A percentile compares a stretch with the other conserved stretches of the same genome.
Evolutionary conservation across 2,797 vertebrate genomes (phyloP).

Genomic region (Craterocephalus amniculus): DNA sequence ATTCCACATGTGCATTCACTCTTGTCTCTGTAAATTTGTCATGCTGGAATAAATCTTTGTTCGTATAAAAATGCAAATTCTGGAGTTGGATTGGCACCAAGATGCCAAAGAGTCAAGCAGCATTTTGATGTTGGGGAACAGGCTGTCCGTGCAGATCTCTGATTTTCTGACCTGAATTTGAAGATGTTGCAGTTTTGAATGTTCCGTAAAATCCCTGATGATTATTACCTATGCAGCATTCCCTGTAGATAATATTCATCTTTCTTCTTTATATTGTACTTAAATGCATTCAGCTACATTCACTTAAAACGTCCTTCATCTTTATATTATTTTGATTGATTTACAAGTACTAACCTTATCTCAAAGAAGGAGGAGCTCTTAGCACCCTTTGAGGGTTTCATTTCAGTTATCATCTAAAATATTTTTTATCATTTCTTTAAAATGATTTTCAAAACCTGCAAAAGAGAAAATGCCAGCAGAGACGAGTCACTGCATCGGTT

Average conservation of each 20-base stretch:
- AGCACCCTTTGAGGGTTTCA: not conserved
- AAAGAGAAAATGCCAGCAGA: not conserved
- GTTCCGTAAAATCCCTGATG: not conserved
- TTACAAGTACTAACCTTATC: not conserved
- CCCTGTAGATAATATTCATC: not conserved
- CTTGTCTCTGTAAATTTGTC: constrained; percentile 24
- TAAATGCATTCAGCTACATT: too few relatives aligned
- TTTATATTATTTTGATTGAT: not conserved
- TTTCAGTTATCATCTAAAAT: not conserved
- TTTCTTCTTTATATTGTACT: not conserved
- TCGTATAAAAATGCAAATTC: constrained; percentile 18
- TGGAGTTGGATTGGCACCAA: not conserved
- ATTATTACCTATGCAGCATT: not conserved
- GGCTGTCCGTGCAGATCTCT: not conserved
- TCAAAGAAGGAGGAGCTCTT: not conserved
- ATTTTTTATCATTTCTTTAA: not conserved
- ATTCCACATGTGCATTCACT: not conserved
- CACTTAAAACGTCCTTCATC: too few relatives aligned
- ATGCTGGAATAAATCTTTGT: constrained; percentile 9
- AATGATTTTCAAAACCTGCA: not conserved
- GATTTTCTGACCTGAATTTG: not conserved
- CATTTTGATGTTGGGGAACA: not conserved
- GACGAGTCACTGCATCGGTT: not conserved
- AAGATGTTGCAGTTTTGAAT: not conserved
- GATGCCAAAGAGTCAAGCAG: not conserved